Evolutionary conservation across 2,888 invertebrate species (phyloP).

Genomic region (Chymomyza caudatula): DNA sequence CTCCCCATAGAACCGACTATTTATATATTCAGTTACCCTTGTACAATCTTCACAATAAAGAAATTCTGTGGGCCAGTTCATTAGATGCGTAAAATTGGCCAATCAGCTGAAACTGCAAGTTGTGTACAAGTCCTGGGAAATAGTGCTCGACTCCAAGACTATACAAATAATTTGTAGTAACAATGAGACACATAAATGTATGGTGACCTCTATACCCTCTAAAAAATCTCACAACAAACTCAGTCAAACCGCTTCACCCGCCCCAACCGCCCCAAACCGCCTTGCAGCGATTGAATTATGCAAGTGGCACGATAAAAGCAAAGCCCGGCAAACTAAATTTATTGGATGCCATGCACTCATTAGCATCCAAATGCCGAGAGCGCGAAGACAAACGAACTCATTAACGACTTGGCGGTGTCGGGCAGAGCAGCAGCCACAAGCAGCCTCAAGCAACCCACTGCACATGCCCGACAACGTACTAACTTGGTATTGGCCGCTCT

Average conservation of each 20-base stretch:
- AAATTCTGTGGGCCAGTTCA: not conserved
- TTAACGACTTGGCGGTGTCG: conserved; percentile 40
- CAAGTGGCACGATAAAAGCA: conserved; percentile 71
- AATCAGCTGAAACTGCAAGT: conserved; percentile 14
- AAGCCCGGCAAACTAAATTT: conserved; percentile 69
- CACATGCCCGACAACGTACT: not conserved
- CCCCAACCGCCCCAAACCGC: conserved; percentile 5
- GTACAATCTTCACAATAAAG: not conserved
- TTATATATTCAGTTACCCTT: not conserved
- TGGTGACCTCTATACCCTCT: conserved; percentile 57
- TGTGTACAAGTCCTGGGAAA: conserved; percentile 17
- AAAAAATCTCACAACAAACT: conserved; percentile 10
- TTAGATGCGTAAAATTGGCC: not conserved
- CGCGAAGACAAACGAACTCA: conserved; percentile 62
- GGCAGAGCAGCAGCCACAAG: not conserved
- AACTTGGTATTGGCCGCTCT: conserved; percentile 32
- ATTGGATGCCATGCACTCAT: conserved; percentile 73
- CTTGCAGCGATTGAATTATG: conserved; percentile 62
- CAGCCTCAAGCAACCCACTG: not conserved
- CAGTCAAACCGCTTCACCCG: not conserved
- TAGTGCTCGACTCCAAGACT: conserved; percentile 10
- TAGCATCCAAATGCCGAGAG: conserved; percentile 66
- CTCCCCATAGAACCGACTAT: not conserved
- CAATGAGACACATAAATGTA: conserved; percentile 63
- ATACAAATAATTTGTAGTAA: conserved; percentile 66